Conservation (phyloP, 2,113 vertebrate species). For the Glaucidium brasilianum region DNA sequence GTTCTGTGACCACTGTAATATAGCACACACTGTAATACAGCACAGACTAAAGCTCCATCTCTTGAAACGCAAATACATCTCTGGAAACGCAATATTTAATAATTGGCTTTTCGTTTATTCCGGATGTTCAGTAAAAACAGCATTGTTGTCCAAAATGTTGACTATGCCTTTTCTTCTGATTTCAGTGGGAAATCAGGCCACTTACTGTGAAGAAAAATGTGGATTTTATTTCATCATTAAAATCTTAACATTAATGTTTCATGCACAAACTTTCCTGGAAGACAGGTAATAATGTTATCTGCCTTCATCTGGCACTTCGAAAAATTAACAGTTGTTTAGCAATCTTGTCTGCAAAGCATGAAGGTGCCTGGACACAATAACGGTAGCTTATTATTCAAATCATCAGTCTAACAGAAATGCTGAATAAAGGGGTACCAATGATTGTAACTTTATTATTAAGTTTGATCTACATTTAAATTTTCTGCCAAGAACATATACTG, state of each 20-base stretch:
- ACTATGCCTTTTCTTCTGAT: neutral
- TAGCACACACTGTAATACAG: neutral
- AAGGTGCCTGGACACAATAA: neutral
- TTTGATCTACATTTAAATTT: neutral
- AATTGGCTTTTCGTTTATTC: neutral
- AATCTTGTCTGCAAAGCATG: neutral
- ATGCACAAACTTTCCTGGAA: neutral
- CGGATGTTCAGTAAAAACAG: neutral
- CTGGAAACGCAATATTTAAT: neutral
- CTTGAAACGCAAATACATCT: neutral
- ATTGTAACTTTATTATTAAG: neutral
- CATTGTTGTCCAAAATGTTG: neutral
- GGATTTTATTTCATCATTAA: neutral
- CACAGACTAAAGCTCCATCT: neutral
- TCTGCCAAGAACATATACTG: neutral
- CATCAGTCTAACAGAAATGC: neutral
- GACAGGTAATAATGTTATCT: neutral
- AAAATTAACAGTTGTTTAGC: neutral
- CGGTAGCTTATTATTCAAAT: neutral
- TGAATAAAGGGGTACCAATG: neutral
- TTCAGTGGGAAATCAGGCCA: neutral
- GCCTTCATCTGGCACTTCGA: neutral
- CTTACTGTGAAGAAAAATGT: neutral
- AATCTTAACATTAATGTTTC: neutral
- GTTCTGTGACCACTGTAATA: neutral